Evolutionary conservation across 2,113 vertebrate species (phyloP), one percentile per base, ranked within the genome.

Genomic region (Tauraco erythrolophus): DNA sequence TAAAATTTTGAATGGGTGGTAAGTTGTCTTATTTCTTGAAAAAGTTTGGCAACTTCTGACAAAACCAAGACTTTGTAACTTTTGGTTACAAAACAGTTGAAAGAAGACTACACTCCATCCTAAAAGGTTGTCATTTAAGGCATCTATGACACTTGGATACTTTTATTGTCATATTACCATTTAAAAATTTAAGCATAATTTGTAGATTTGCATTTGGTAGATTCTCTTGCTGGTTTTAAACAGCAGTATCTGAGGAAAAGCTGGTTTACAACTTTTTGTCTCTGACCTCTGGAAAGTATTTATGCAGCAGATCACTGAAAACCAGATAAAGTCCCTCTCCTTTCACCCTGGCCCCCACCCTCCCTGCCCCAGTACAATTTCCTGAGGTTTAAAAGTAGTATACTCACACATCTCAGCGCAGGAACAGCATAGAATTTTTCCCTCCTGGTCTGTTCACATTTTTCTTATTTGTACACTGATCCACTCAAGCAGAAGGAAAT

Each of bases 391-490:
- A 94, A 21, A 94, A 80, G 57, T 30, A 48, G 6, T 50, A 65
- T 87, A 46, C 66, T 93, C 56, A 58, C 86, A 96, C 84, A 5
- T 69, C 75, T 68, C 75, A 60, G 27, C 4, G 15, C 37, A 70
- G 78, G 84, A 95, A 35, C 5, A 60, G 15, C 12, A 70, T 5
- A 77, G 14, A 79, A 61, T 4, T 31, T 85, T 58, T 41, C 58
- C 31, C 33, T 62, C 31, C 41, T 74, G 11, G 11, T 51, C 79
- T 62, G 62, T 43, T 88, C 95, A 92, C 35, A 43, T 95, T 96
- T 90, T 97, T 96, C 74, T 84, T 74, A 90, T 96, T 89, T 96
- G 58, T 74, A 81, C 58, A 19, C 78, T 92, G 94, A 95, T 93
- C 92, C 90, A 64, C 58, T 92, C 64, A 48, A 95, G 57, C 2